A percentile compares a stretch with the other conserved stretches of the same genome.
These are phyloP conservation scores for Pangasius krempfi DNA, from an alignment of 2,797 vertebrate species.

Conservation along the genomic window DNA sequence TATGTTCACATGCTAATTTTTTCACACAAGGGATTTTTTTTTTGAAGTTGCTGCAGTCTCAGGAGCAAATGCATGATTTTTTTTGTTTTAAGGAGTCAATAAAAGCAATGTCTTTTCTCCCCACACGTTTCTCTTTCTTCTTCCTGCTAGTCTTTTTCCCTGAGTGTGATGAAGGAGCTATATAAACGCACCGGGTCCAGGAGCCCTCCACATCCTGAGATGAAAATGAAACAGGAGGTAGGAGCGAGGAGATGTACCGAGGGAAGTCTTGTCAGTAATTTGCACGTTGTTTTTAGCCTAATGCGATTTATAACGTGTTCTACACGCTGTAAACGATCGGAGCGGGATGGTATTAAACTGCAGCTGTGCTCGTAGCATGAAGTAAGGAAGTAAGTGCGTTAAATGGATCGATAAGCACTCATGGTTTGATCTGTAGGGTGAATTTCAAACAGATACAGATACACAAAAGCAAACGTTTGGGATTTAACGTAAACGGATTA, in stretches of 20 bases:
- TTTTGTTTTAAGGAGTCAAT: background rate
- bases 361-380: background rate
- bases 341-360: background rate
- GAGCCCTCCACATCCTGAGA: slow-evolving; percentile 30
- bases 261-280: slow-evolving; percentile 41
- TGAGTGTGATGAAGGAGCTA: background rate
- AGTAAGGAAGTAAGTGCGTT: background rate
- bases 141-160: background rate
- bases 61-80: too few species aligned
- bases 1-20: too few species aligned
- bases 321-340: background rate
- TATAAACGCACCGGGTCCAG: background rate
- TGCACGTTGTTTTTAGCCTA: slow-evolving; percentile 27
- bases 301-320: slow-evolving; percentile 6
- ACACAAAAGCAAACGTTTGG: background rate
- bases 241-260: slow-evolving; percentile 17
- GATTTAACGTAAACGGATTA: background rate
- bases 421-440: too few species aligned
- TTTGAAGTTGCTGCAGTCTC: too few species aligned
- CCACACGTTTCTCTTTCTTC: background rate
- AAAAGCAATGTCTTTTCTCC: background rate
- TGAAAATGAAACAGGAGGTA: slow-evolving; percentile 44
- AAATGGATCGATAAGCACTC: background rate
- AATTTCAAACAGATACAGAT: background rate
- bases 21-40: too few species aligned